Base-by-base conservation (phyloP, 2,888 invertebrate genomes). In the Scrobipalpa costella region DNA sequence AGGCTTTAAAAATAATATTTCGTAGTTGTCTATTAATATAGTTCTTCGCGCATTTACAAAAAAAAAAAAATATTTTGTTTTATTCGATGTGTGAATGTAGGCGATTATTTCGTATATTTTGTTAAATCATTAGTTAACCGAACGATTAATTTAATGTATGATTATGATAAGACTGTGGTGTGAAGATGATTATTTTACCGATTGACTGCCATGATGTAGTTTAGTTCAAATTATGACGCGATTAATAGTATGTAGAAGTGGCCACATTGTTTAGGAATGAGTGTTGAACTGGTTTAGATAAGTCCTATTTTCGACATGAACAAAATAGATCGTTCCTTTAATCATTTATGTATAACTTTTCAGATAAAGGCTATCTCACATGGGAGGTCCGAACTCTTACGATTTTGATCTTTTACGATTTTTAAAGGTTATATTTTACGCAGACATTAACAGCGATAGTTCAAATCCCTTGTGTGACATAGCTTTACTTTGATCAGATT, bases 1-100 rank as follows among this genome's bases (percentile, higher is more conserved):
- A 87, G 85, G 83, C 86, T 88, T 89, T 86, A 85, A 85, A 27
- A 79, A 79, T 79, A 76, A 73, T 81, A 80, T 78, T 79, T 82
- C 72, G 77, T 82, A 81, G 78, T 78, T 72, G 74, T 76, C 69
- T 75, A 61, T 63, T 60, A 59, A 40, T 65, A 62, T 62, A 62
- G 33, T 57, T 58, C 11, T 52, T 58, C 17, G 40, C 64, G 50
- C 57, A 64, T 62, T 58, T 57, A 62, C 33, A 58, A 47, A 27
- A n/a, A n/a, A n/a, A n/a, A n/a, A n/a, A n/a, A n/a, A 19, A 47
- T 57, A 57, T 38, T 57, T 49, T 44, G 27, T 55, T 63, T 27
- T 17, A 38, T 58, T 36, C 13, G 17, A 61, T 34, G 63, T 63
- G 63, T 59, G 63, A 63, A 61, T 33, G 50, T 50, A 52, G 21